Evolutionary conservation across 2,888 invertebrate genomes (phyloP).

Genomic region (Drosophila nigricruria): DNA sequence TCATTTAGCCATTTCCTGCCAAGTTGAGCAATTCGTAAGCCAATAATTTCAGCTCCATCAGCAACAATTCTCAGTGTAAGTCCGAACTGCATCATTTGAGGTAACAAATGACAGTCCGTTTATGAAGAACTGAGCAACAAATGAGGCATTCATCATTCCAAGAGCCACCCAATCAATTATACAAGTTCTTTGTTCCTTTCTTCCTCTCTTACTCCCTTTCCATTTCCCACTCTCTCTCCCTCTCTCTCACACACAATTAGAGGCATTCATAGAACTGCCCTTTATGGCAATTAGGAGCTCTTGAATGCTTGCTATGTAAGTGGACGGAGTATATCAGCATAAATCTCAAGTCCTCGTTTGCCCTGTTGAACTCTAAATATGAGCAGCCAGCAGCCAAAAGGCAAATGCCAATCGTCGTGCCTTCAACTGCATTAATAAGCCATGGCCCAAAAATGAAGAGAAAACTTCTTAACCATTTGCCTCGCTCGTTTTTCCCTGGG

Average conservation of each 20-base stretch:
- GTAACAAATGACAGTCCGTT: conserved; percentile 60
- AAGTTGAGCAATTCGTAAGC: conserved; percentile 28
- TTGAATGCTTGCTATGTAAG: conserved; percentile 46
- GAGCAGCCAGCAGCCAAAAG: conserved; percentile 32
- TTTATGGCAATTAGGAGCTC: conserved; percentile 59
- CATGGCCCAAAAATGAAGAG: conserved; percentile 29
- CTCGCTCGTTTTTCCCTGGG: conserved; percentile 35
- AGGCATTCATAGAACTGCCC: conserved; percentile 49
- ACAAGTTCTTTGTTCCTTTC: conserved; percentile 31
- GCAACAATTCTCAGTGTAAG: conserved; percentile 9
- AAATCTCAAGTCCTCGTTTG: conserved; percentile 55
- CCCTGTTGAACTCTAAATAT: conserved; percentile 52
- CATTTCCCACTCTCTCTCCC: conserved; percentile 9
- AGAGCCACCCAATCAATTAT: conserved; percentile 63
- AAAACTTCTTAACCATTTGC: conserved; percentile 49
- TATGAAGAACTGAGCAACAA: conserved; percentile 64
- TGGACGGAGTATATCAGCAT: conserved; percentile 58
- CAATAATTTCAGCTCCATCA: conserved; percentile 50
- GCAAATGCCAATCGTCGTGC: conserved; percentile 29
- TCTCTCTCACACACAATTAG: conserved; percentile 38
- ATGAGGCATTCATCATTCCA: conserved; percentile 72
- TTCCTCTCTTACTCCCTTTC: background rate
- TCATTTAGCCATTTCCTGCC: background rate
- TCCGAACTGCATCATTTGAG: conserved; percentile 47
- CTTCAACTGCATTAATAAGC: conserved; percentile 61